Conservation (phyloP, 2,797 vertebrate species). For the Sylvilagus floridanus region DNA sequence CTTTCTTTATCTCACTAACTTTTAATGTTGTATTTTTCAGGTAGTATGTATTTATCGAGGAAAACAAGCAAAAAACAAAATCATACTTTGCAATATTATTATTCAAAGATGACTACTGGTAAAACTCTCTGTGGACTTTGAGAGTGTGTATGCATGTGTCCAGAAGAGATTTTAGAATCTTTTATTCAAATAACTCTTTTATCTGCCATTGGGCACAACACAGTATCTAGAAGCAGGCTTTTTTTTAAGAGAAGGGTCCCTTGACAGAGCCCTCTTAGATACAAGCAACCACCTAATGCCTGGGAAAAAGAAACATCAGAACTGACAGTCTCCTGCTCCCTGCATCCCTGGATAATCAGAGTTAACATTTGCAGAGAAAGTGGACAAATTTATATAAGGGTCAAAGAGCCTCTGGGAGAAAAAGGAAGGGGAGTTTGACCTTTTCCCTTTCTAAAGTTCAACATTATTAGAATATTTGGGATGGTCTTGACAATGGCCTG, state of each 20-base stretch:
- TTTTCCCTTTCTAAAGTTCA: conserved; percentile 10
- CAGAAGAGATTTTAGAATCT: neutral
- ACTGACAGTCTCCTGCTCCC: neutral
- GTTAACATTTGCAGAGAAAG: neutral
- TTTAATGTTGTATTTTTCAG: conserved; percentile 29
- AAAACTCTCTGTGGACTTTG: neutral
- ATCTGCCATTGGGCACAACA: neutral
- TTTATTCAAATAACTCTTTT: neutral
- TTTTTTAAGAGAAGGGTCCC: neutral
- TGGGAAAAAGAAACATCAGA: neutral
- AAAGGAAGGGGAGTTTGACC: neutral
- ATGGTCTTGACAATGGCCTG: neutral
- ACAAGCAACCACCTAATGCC: neutral
- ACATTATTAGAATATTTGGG: neutral
- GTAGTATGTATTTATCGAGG: neutral
- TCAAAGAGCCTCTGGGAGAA: neutral
- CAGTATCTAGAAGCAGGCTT: neutral
- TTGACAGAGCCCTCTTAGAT: neutral
- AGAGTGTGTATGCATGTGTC: neutral
- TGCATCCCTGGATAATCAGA: neutral
- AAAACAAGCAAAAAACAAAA: conserved; percentile 28
- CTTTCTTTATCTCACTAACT: conserved; percentile 40
- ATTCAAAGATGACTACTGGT: neutral
- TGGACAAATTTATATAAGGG: neutral
- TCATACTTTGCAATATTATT: neutral